Base-by-base conservation (phyloP, 1,140 invertebrate genomes). In the Archegozetes longisetosus region DNA sequence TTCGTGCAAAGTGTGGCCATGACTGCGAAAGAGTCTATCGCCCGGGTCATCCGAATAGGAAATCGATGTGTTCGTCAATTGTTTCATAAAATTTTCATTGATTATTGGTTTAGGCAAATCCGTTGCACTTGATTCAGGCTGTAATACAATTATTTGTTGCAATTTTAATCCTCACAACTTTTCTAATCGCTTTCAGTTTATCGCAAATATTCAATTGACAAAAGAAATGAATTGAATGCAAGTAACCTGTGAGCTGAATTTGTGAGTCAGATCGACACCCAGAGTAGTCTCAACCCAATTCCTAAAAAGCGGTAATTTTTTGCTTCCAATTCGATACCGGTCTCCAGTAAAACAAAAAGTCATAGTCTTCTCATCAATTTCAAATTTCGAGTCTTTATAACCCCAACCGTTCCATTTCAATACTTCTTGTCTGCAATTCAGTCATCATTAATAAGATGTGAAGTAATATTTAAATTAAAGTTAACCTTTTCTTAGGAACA, bases 401-500 rank as follows among this genome's bases (percentile, higher is more conserved):
- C 94, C 94, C 94, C 94, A 98, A 48, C 94, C 94, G 75, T 96
- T 93, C 92, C 92, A 97, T 77, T 94, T 96, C 6, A 97, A 73
- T 20, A 86, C 68, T 20, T 88, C 79, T 70, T 88, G 84, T 64
- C 88, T 89, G 17, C 32, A 71, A 24, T 49, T 50, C 27, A 29
- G 29, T 29, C 53, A 29, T n/a, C n/a, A 51, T 51, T 51, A 12
- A 51, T 6, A 51, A 51, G 4, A 51, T 9, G 12, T 51, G 49
- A 9, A 4, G 20, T 24, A 9, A 51, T 6, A 24, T 40, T 40
- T 40, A 40, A 9, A 51, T 4, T n/a, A 4, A 51, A 24, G 6
- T 24, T 6, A 12, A 51, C 49, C 49, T 4, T 51, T 51, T 51
- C 24, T 24, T 20, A 51, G 49, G 49, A n/a, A n/a, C n/a, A n/a